Evolutionary conservation across 2,888 invertebrate species (phyloP).

Genomic region (Liodrosophila aerea): DNA sequence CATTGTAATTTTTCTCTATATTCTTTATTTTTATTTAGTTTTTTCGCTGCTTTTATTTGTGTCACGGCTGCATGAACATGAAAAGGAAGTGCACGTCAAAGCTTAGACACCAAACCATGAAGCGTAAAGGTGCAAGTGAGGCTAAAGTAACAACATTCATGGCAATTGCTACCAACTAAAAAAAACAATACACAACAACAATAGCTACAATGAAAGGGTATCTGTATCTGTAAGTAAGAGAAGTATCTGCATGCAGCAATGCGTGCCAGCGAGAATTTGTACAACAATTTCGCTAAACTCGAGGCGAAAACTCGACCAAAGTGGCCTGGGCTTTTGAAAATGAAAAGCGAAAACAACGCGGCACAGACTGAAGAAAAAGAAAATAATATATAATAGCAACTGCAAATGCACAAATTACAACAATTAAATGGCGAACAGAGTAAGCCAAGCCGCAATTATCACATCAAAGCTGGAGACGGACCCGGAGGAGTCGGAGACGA

Average conservation of each 20-base stretch:
- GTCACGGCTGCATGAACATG: constrained; percentile 64
- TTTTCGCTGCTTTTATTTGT: constrained; percentile 39
- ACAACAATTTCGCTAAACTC: constrained; percentile 70
- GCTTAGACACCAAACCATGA: constrained; percentile 76
- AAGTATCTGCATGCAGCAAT: constrained; percentile 67
- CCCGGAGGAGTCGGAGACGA: constrained; percentile 34
- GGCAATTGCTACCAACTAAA: constrained; percentile 65
- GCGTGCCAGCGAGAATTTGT: constrained; percentile 75
- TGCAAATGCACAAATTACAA: constrained; percentile 71
- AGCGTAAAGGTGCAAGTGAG: constrained; percentile 79
- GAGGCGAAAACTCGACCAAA: constrained; percentile 64
- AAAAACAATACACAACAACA: constrained; percentile 25
- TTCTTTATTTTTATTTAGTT: constrained; percentile 25
- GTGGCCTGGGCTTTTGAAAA: constrained; percentile 57
- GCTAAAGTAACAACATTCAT: constrained; percentile 72
- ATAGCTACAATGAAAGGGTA: constrained; percentile 48
- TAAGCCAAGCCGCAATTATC: constrained; percentile 76
- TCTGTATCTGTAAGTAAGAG: constrained; percentile 14
- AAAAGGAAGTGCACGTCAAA: constrained; percentile 80
- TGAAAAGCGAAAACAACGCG: constrained; percentile 66
- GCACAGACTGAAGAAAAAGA: constrained; percentile 4
- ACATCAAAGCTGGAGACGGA: constrained; percentile 67
- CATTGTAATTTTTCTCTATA: constrained; percentile 8
- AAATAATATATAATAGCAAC: constrained; percentile 29
- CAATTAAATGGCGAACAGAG: constrained; percentile 76